Evolutionary conservation across 1,140 invertebrate genomes (phyloP).

Genomic region (Ganaspis sp.): DNA sequence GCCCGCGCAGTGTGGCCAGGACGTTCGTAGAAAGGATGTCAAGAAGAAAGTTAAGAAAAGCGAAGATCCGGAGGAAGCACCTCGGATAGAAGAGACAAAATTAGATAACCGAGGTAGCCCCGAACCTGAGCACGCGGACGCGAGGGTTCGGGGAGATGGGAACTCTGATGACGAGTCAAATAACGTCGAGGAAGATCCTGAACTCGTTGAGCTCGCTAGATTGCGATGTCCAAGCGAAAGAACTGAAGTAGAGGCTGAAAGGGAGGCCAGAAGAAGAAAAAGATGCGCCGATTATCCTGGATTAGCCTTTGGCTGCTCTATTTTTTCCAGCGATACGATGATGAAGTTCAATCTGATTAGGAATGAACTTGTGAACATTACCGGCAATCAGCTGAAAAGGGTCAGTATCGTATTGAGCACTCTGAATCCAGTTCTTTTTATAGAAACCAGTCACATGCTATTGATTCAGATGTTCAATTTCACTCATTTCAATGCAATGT

Average conservation of each 20-base stretch:
- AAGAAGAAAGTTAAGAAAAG: constrained; percentile 29
- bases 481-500: no score
- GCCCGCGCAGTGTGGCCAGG: constrained; percentile 73
- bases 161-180: constrained; percentile 74
- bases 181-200: constrained; percentile 81
- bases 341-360: constrained; percentile 98
- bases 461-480: no score
- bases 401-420: constrained; percentile 80
- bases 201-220: constrained; percentile 86
- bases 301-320: constrained; percentile 91
- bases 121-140: constrained; percentile 75
- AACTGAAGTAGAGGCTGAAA: constrained; percentile 90
- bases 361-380: constrained; percentile 98
- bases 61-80: constrained; percentile 25
- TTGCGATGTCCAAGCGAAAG: constrained; percentile 91
- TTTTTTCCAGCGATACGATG: constrained; percentile 97
- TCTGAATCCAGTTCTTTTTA: background rate
- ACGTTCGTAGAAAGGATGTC: constrained; percentile 46
- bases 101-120: constrained; percentile 54
- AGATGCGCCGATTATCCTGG: constrained; percentile 94
- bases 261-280: constrained; percentile 85
- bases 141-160: constrained; percentile 77
- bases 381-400: constrained; percentile 96
- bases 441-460: background rate
- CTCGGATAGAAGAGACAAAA: constrained; percentile 31